Evolutionary conservation across 2,888 invertebrate species (phyloP).

Genomic region (Macrophya annulata): DNA sequence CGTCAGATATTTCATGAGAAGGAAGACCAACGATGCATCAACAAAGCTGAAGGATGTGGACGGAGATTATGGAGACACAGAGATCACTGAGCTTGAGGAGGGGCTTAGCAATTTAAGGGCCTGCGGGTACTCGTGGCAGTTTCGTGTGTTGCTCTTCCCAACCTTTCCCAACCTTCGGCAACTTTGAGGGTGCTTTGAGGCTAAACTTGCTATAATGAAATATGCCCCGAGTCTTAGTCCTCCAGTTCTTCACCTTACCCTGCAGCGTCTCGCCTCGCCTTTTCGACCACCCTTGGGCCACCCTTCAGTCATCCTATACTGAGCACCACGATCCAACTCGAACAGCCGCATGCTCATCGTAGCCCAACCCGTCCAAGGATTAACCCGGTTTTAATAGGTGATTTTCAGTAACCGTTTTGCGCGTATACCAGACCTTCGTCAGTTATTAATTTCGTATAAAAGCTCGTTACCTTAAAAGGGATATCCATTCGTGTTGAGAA

Average conservation of each 20-base stretch:
- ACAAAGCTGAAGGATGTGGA: slow-evolving; percentile 20
- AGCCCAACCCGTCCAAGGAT: slow-evolving; percentile 23
- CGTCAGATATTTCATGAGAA: neutral
- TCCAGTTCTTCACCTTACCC: slow-evolving; percentile 20
- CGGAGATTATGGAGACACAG: neutral
- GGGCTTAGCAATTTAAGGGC: slow-evolving; percentile 39
- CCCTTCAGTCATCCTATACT: slow-evolving; percentile 30
- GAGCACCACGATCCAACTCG: slow-evolving; percentile 8
- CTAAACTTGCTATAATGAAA: slow-evolving; percentile 62
- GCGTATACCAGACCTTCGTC: slow-evolving; percentile 19
- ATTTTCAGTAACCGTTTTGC: slow-evolving; percentile 26
- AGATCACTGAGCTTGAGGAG: neutral
- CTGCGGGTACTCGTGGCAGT: slow-evolving; percentile 15
- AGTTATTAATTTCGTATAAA: slow-evolving; percentile 37
- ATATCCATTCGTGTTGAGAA: slow-evolving; percentile 3
- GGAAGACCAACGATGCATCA: slow-evolving; percentile 18
- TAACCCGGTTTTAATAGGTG: slow-evolving; percentile 38
- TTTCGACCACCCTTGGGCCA: slow-evolving; percentile 15
- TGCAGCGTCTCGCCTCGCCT: neutral
- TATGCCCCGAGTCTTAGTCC: slow-evolving; percentile 55
- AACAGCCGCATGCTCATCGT: slow-evolving; percentile 21
- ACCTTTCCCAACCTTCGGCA: slow-evolving; percentile 28
- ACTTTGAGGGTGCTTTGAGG: slow-evolving; percentile 57
- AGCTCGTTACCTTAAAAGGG: slow-evolving; percentile 24
- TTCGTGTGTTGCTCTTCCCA: slow-evolving; percentile 39